Evolutionary conservation across 2,888 invertebrate genomes (phyloP).

Genomic region (Laspeyria flexula): DNA sequence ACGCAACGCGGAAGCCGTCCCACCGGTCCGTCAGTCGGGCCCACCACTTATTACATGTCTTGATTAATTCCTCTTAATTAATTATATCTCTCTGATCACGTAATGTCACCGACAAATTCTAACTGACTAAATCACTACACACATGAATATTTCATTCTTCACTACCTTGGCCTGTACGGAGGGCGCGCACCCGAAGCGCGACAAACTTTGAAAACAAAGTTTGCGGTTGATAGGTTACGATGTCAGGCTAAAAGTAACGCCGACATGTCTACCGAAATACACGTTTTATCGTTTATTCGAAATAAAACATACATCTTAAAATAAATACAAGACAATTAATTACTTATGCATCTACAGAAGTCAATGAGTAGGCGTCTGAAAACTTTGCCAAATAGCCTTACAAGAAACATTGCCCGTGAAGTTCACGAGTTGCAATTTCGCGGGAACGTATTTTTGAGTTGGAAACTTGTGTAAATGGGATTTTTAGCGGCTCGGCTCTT

Average conservation of each 20-base stretch:
- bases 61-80: slow-evolving; percentile 54
- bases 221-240: neutral
- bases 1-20: slow-evolving; percentile 55
- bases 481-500: neutral
- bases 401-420: slow-evolving; percentile 15
- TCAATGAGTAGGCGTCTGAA: slow-evolving; percentile 11
- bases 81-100: slow-evolving; percentile 35
- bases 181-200: neutral
- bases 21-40: slow-evolving; percentile 54
- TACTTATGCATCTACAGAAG: slow-evolving; percentile 3
- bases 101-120: neutral
- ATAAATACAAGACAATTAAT: slow-evolving; percentile 11
- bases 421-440: slow-evolving; percentile 18
- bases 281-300: neutral
- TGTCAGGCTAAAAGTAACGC: slow-evolving; percentile 20
- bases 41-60: slow-evolving; percentile 51
- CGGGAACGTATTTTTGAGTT: neutral
- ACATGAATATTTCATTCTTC: slow-evolving; percentile 3
- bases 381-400: slow-evolving; percentile 34
- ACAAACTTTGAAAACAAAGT: slow-evolving; percentile 3
- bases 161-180: neutral
- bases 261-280: slow-evolving; percentile 19
- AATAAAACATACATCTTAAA: slow-evolving; percentile 3
- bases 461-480: neutral
- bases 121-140: slow-evolving; percentile 1